Conservation (phyloP, 2,797 vertebrate genomes). For the Chelmon rostratus region DNA sequence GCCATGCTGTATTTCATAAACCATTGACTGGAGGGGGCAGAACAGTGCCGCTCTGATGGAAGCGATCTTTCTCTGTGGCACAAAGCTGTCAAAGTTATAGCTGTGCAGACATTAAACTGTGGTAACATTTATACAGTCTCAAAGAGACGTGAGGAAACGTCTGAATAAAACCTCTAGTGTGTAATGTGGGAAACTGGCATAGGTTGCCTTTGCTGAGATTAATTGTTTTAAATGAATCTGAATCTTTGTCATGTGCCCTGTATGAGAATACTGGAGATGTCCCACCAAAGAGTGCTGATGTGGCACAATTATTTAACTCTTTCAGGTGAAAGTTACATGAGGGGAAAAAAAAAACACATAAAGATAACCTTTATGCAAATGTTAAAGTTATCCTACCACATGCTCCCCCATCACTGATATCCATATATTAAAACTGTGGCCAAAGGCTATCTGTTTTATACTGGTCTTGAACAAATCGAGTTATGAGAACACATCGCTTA, state of each 20-base stretch:
- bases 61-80: conserved; percentile 65
- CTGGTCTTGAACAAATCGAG: conserved; percentile 66
- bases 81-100: conserved; percentile 69
- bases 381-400: conserved; percentile 29
- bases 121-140: conserved; percentile 33
- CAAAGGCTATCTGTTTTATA: conserved; percentile 66
- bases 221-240: not conserved
- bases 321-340: conserved; percentile 10
- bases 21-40: conserved; percentile 65
- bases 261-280: not conserved
- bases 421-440: conserved; percentile 63
- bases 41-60: conserved; percentile 64
- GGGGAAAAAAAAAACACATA: not conserved
- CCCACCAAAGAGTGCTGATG: not conserved
- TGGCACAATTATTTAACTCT: not conserved
- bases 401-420: conserved; percentile 38
- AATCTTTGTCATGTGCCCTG: not conserved
- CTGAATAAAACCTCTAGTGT: not conserved
- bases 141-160: conserved; percentile 7
- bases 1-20: conserved; percentile 75
- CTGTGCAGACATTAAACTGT: conserved; percentile 39
- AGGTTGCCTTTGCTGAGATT: not conserved
- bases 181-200: not conserved
- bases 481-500: conserved; percentile 73
- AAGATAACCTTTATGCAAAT: conserved; percentile 38